These are phyloP conservation scores for Paraplagusia blochii DNA, from an alignment of 2,113 vertebrate genomes.

Conservation along the genomic window DNA sequence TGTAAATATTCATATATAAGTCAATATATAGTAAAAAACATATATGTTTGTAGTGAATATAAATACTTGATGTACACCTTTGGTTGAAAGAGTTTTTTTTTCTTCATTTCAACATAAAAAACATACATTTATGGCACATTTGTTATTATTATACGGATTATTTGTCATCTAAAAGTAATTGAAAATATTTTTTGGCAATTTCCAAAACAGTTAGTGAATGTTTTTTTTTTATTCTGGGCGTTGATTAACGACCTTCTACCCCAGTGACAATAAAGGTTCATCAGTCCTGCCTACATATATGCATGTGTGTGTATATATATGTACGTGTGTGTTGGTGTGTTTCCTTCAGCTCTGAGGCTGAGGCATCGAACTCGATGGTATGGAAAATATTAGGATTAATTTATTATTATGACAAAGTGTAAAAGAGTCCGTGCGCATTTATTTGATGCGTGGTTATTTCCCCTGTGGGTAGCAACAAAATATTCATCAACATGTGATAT, in stretches of 20 bases:
- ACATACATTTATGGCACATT: too few relatives aligned
- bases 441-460: constrained; percentile 39
- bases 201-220: too few relatives aligned
- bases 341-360: constrained; percentile 5
- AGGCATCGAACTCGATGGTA: constrained; percentile 22
- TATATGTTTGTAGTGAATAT: too few relatives aligned
- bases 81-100: background rate
- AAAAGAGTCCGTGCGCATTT: background rate
- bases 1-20: too few relatives aligned
- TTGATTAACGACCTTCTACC: constrained; percentile 38
- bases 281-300: constrained; percentile 36
- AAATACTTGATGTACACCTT: too few relatives aligned
- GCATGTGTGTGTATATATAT: background rate
- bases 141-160: too few relatives aligned
- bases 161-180: too few relatives aligned
- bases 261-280: constrained; percentile 33
- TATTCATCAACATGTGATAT: too few relatives aligned
- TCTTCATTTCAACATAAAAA: background rate
- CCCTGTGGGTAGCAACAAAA: constrained; percentile 32
- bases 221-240: constrained; percentile 27
- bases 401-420: constrained; percentile 1
- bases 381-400: constrained; percentile 8
- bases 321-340: background rate
- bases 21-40: too few relatives aligned
- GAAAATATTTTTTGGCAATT: too few relatives aligned